Evolutionary conservation across 2,888 invertebrate species (phyloP).

Genomic region (Caenorhabditis sp.): DNA sequence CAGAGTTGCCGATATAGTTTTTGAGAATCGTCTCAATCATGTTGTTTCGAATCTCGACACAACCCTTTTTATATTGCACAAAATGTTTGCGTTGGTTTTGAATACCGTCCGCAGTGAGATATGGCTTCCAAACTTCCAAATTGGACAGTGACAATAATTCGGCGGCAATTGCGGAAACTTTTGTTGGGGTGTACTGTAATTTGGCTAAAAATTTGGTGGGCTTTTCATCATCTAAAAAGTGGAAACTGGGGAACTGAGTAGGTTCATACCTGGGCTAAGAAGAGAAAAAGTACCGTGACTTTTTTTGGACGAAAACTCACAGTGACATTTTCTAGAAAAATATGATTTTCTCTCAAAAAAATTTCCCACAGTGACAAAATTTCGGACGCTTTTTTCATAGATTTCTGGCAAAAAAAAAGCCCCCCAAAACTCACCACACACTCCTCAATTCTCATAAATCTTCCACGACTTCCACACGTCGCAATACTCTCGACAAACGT

Average conservation of each 20-base stretch:
- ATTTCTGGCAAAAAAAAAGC: too few relatives aligned
- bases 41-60: neutral
- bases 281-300: too few relatives aligned
- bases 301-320: too few relatives aligned
- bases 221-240: too few relatives aligned
- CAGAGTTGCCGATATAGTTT: slow-evolving; percentile 10
- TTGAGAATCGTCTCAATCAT: slow-evolving; percentile 13
- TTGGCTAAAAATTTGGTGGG: too few relatives aligned
- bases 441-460: neutral
- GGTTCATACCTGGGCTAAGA: too few relatives aligned
- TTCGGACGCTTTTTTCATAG: too few relatives aligned
- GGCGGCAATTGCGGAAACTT: neutral
- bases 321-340: too few relatives aligned
- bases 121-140: neutral
- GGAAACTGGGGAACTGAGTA: too few relatives aligned
- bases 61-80: neutral
- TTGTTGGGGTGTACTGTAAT: slow-evolving; percentile 12
- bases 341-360: too few relatives aligned
- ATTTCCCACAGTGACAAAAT: too few relatives aligned
- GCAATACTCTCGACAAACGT: neutral
- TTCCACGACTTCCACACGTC: neutral
- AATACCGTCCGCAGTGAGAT: neutral
- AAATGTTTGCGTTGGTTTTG: neutral
- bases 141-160: neutral
- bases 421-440: neutral